Evolutionary conservation across 2,797 vertebrate genomes (phyloP).

Genomic region (Urosaurus nigricauda): DNA sequence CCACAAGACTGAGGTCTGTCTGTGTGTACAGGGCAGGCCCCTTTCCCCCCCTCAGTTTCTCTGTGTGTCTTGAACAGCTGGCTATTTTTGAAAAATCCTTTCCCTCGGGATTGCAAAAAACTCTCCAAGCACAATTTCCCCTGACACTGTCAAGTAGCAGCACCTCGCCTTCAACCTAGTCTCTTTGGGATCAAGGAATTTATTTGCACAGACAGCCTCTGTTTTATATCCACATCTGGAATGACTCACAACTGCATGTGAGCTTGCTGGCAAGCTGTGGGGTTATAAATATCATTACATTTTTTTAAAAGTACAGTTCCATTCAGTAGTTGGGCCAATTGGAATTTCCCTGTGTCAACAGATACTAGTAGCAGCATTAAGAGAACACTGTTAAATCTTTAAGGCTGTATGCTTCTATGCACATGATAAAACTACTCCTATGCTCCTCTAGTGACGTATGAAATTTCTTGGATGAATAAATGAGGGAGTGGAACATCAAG

Average conservation of each 20-base stretch:
- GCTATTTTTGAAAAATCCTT: constrained; percentile 47
- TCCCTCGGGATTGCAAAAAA: constrained; percentile 41
- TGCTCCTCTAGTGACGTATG: constrained; percentile 42
- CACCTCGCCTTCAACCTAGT: constrained; percentile 70
- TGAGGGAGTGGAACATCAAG: constrained; percentile 46
- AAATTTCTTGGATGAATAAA: constrained; percentile 12
- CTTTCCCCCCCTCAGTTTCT: constrained; percentile 46
- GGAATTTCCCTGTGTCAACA: constrained; percentile 80
- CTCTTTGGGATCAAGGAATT: constrained; percentile 77
- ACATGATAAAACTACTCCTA: not conserved
- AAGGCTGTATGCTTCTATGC: constrained; percentile 4
- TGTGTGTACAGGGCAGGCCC: constrained; percentile 29
- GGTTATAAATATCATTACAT: constrained; percentile 81
- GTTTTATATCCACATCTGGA: constrained; percentile 86
- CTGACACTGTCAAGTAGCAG: constrained; percentile 50
- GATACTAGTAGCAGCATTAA: constrained; percentile 70
- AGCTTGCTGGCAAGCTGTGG: constrained; percentile 79
- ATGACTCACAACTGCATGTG: constrained; percentile 84
- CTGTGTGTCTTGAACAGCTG: constrained; percentile 48
- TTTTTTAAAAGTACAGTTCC: constrained; percentile 73
- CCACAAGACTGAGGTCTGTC: constrained; percentile 1
- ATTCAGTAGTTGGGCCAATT: constrained; percentile 78
- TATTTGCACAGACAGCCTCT: constrained; percentile 80
- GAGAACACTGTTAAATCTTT: constrained; percentile 41
- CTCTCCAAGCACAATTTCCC: constrained; percentile 56